Percentiles rank a stretch among this genome's conserved stretches.
phyloP scores from a whole-genome alignment of 2,888 invertebrate species.

The Andricus quercusramuli region DNA sequence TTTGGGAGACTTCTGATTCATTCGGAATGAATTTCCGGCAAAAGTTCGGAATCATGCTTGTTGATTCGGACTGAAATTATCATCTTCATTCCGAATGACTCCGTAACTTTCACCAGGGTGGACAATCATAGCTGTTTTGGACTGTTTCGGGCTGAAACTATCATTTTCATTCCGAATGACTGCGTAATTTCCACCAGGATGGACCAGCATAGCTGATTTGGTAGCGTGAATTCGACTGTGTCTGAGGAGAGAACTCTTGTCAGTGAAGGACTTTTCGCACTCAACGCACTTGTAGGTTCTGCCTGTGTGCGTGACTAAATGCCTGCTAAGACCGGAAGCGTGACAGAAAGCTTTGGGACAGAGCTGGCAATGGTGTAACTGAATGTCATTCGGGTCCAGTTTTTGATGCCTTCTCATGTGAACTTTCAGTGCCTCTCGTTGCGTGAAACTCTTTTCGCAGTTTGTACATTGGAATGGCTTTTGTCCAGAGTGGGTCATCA shows the following conservation, averaged over 20 bases:
- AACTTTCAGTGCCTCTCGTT: constrained; percentile 84
- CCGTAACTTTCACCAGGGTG: background rate
- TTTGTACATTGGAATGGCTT: constrained; percentile 85
- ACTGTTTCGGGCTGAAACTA: no score
- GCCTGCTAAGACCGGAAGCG: constrained; percentile 84
- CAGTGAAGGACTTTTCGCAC: constrained; percentile 85
- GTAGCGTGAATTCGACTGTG: constrained; percentile 80
- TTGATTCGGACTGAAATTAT: no score
- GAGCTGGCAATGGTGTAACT: constrained; percentile 84
- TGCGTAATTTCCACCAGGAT: no score
- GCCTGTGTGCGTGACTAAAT: constrained; percentile 84
- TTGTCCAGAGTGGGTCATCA: constrained; percentile 79
- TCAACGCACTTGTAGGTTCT: constrained; percentile 83
- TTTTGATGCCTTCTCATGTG: constrained; percentile 83
- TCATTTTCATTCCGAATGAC: no score
- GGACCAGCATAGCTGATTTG: constrained; percentile 61
- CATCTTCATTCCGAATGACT: no score
- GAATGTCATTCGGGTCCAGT: constrained; percentile 81
- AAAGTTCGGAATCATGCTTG: no score
- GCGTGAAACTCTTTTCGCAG: constrained; percentile 86
- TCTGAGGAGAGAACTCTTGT: constrained; percentile 86
- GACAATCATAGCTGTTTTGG: constrained; percentile 64
- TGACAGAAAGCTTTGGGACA: constrained; percentile 83
- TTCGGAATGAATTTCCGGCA: no score
- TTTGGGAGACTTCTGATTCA: no score